Conservation (phyloP, 2,797 vertebrate genomes). For the Serranus cabrilla region DNA sequence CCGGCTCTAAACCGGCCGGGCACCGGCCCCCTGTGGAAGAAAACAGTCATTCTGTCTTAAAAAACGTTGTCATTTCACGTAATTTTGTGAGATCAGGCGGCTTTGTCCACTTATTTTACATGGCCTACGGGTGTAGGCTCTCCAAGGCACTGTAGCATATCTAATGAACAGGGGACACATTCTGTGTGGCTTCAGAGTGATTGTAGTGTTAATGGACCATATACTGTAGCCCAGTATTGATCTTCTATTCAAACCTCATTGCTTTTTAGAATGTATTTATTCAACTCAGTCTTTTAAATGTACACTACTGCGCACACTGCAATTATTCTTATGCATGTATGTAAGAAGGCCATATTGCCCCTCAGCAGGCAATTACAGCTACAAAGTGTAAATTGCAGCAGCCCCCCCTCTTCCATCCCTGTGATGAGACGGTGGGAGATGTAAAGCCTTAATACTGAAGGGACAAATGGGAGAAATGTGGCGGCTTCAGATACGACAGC, state of each 20-base stretch:
- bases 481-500: neutral
- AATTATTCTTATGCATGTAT: neutral
- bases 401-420: neutral
- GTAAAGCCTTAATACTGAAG: conserved; percentile 16
- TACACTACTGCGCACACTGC: neutral
- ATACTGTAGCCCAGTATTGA: neutral
- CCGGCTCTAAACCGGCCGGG: too few relatives aligned
- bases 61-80: too few relatives aligned
- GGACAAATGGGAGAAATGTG: conserved; percentile 21
- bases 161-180: neutral
- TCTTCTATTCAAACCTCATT: neutral
- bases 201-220: neutral
- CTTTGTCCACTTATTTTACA: too few relatives aligned
- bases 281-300: neutral
- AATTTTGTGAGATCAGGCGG: too few relatives aligned
- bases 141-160: neutral
- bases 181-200: neutral
- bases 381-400: conserved; percentile 11
- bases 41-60: too few relatives aligned
- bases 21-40: too few relatives aligned
- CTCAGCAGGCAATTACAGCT: conserved; percentile 18
- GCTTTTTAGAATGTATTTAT: neutral
- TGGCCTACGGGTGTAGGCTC: too few relatives aligned
- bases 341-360: neutral
- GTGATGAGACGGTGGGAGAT: neutral